phyloP scores from a whole-genome alignment of 2,888 invertebrate genomes.

The Dyspetes luteomarginatus region DNA sequence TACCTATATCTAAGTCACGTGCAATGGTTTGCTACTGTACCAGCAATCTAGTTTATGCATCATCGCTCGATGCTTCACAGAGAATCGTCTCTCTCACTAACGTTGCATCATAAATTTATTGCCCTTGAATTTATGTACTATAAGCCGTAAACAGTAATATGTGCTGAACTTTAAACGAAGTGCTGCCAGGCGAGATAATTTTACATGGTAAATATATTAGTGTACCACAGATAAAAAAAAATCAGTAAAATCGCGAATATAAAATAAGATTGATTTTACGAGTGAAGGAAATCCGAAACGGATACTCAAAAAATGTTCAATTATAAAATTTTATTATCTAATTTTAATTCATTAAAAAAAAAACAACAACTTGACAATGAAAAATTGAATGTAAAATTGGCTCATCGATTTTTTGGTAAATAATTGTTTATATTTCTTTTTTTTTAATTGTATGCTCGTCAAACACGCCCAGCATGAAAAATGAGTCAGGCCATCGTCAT shows the following conservation, averaged over 20 bases:
- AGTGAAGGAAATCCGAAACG: not conserved
- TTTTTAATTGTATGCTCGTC: conserved; percentile 3
- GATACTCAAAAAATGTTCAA: too few relatives aligned
- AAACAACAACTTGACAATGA: too few relatives aligned
- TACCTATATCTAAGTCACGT: not conserved
- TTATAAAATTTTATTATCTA: too few relatives aligned
- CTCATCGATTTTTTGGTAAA: not conserved
- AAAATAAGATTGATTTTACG: not conserved
- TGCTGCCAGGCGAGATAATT: not conserved
- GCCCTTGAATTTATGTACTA: conserved; percentile 27
- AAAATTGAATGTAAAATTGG: not conserved
- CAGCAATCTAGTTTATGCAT: conserved; percentile 7
- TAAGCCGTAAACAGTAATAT: conserved; percentile 14
- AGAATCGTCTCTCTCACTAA: not conserved
- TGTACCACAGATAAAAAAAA: not conserved
- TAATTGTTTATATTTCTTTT: conserved; percentile 32
- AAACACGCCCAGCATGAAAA: conserved; percentile 60
- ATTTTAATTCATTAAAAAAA: too few relatives aligned
- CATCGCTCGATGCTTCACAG: conserved; percentile 11
- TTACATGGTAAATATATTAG: not conserved
- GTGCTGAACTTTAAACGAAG: conserved; percentile 14
- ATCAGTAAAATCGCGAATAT: not conserved
- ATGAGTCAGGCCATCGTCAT: conserved; percentile 65
- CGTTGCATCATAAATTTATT: conserved; percentile 10
- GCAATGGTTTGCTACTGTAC: conserved; percentile 7